Base-by-base conservation (phyloP, 2,113 vertebrate genomes). In the Nothobranchius furzeri region DNA sequence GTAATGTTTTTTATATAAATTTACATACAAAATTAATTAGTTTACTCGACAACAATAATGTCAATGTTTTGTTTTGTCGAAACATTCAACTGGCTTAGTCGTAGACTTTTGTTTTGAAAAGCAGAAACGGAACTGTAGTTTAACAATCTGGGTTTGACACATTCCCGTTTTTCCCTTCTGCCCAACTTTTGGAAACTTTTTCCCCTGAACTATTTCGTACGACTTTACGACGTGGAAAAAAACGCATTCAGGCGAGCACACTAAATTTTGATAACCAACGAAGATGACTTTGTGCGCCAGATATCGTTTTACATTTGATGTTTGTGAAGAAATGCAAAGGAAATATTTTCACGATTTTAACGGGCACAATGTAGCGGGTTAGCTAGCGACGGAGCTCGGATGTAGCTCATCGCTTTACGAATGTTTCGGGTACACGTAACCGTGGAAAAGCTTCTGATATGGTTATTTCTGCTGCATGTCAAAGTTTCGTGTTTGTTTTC, bases 381-480 rank as follows among this genome's bases (percentile, higher is more conserved):
- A 83, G 81, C 87, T 83, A 82, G 73, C 73, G 59, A 73, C 75
- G 84, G 71, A 67, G 68, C 63, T 47, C 4, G 35, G 60, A 37
- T 83, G 73, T 49, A 72, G 68, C 53, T 25, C 70, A 30, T 6
- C 24, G 6, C 63, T 9, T 4, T 42, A 78, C 86, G 52, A 76
- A 92, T 90, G 86, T 79, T 73, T 81, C 81, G 53, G 76, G 64
- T 45, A 58, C 61, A 70, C 51, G 62, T 53, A 4, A 30, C 43
- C 68, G 68, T 54, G 62, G 55, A 61, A 45, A 62, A 46, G n/a
- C 37, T 84, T 15, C 53, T 76, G 1, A 45, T 79, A 69, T 75
- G 68, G 68, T 73, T 20, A 14, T 56, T 88, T 52, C n/a, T 90
- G 12, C 10, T 83, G 1, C 50, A 15, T 48, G 25, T 88, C 24